Evolutionary conservation across 2,113 vertebrate genomes (phyloP).

Genomic region (Oryctolagus cuniculus): mOryCun1.1 NC_091441.1:120954501-120955000

Average conservation of each 20-base stretch:
- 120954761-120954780: background rate
- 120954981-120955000: background rate
- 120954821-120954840: background rate
- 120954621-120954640: too few relatives aligned
- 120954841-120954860: background rate
- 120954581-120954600: accelerated
- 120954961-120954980: background rate
- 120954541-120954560: background rate
- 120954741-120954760: accelerated
- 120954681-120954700: accelerated
- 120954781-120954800: too few relatives aligned
- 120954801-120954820: background rate
- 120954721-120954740: background rate
- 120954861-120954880: background rate
- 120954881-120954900: background rate
- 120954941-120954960: background rate
- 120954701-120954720: accelerated
- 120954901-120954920: background rate
- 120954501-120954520: background rate
- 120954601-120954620: background rate
- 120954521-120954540: background rate
- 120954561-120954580: background rate
- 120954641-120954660: background rate
- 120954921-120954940: background rate
- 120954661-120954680: background rate